Conservation (phyloP, 1,140 invertebrate species). For the Penaeus vannamei region DNA sequence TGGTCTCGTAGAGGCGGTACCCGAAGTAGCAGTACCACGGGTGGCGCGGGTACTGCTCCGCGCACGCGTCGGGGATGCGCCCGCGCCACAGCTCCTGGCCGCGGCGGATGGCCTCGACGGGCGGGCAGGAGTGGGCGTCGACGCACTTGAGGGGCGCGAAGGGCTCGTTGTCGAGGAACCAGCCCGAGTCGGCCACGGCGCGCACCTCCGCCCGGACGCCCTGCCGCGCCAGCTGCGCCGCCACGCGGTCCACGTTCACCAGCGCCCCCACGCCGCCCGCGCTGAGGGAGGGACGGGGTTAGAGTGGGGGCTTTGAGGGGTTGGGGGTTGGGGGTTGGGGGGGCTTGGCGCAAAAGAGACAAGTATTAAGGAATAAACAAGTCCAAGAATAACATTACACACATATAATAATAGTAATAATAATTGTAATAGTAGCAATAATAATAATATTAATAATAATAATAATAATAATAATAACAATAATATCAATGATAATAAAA, state of each 20-base stretch:
- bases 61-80: conserved; percentile 83
- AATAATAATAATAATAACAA: too few relatives aligned
- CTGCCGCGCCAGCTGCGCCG: conserved; percentile 74
- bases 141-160: conserved; percentile 75
- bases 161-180: conserved; percentile 90
- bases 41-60: conserved; percentile 79
- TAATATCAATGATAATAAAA: too few relatives aligned
- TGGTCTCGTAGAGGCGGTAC: conserved; percentile 88
- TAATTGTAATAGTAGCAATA: too few relatives aligned
- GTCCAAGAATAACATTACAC: too few relatives aligned
- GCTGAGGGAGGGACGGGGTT: conserved; percentile 69
- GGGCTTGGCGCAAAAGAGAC: background rate
- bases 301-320: background rate
- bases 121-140: conserved; percentile 70
- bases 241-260: conserved; percentile 87
- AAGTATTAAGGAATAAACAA: background rate
- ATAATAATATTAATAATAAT: too few relatives aligned
- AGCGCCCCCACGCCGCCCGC: conserved; percentile 94
- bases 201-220: conserved; percentile 79
- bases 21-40: conserved; percentile 95
- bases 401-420: too few relatives aligned
- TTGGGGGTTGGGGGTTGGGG: too few relatives aligned
- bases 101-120: conserved; percentile 62
- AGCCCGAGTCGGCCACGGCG: conserved; percentile 91
- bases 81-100: conserved; percentile 89